These are phyloP conservation scores for Agrotis ipsilon DNA, from an alignment of 2,888 invertebrate genomes.

Conservation along the genomic window DNA sequence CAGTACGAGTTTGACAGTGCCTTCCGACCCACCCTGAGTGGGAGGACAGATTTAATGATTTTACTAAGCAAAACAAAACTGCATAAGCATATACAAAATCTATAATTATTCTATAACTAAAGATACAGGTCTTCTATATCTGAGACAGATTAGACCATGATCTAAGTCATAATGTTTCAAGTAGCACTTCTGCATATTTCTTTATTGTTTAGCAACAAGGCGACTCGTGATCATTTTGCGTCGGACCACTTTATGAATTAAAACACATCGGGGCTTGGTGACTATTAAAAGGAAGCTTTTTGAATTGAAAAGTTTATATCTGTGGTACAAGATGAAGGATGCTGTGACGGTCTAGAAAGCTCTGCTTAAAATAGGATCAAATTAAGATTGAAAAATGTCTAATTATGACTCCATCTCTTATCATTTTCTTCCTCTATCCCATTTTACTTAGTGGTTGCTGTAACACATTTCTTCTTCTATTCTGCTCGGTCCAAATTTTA, in stretches of 20 bases:
- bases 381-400: background rate
- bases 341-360: background rate
- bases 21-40: no score
- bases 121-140: no score
- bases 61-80: no score
- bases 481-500: no score
- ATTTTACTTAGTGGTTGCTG: no score
- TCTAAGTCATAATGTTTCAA: background rate
- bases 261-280: constrained; percentile 63
- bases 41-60: no score
- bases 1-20: no score
- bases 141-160: no score
- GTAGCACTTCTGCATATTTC: constrained; percentile 28
- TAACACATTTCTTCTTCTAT: no score
- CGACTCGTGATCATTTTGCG: constrained; percentile 63
- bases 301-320: constrained; percentile 50
- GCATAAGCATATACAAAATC: no score
- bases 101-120: no score
- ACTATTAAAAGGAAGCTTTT: constrained; percentile 56
- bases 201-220: background rate
- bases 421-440: background rate
- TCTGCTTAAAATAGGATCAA: background rate
- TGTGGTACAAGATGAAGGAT: constrained; percentile 13
- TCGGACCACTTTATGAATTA: constrained; percentile 66
- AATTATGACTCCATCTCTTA: no score